Conservation (phyloP, 2,797 vertebrate genomes). For the Rhabdophis nuchalis region DNA sequence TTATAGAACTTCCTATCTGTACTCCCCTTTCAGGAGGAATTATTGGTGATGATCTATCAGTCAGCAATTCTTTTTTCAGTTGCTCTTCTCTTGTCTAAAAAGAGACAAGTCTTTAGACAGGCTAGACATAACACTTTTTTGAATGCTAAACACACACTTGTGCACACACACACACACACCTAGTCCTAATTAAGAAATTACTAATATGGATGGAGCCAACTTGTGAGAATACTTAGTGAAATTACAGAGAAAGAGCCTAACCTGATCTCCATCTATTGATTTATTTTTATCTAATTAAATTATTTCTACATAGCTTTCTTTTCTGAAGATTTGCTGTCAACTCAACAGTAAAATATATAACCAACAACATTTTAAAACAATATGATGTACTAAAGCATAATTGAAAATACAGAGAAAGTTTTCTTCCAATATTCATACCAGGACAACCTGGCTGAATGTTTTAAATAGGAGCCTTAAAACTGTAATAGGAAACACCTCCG, state of each 20-base stretch:
- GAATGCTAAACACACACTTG: background rate
- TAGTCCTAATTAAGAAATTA: background rate
- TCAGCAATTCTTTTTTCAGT: constrained; percentile 67
- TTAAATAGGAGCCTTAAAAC: background rate
- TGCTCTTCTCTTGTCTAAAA: constrained; percentile 75
- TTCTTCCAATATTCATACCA: background rate
- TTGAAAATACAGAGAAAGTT: background rate
- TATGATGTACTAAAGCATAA: background rate
- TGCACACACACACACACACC: background rate
- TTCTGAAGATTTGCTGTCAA: background rate
- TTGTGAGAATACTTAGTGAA: background rate
- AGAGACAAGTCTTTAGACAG: constrained; percentile 20
- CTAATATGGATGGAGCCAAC: background rate
- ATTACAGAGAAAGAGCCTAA: background rate
- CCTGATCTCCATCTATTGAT: background rate
- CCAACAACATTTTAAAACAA: background rate
- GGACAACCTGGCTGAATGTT: background rate
- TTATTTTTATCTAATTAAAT: background rate
- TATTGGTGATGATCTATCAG: constrained; percentile 2
- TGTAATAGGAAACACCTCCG: background rate
- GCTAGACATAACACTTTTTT: background rate
- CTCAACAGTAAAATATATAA: background rate
- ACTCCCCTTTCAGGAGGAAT: background rate
- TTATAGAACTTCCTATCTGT: constrained; percentile 27
- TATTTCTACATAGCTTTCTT: background rate